Base-by-base conservation (phyloP, 2,113 vertebrate species). In the Pelobates fuscus region DNA sequence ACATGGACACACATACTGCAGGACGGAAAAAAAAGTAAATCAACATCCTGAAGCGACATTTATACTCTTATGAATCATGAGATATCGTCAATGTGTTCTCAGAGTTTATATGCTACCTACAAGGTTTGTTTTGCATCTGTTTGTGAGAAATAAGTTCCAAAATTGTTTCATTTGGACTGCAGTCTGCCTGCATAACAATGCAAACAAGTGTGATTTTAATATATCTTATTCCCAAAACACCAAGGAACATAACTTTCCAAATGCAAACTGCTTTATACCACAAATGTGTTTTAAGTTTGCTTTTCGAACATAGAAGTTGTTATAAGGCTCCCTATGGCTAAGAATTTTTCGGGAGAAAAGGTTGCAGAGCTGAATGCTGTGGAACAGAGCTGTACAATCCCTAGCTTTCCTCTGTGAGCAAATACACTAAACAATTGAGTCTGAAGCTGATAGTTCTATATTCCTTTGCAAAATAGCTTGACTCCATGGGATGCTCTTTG, bases 391-490 rank as follows among this genome's bases (percentile, higher is more conserved):
- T 52, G n/a, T 5, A 15, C 46, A 15, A 17, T 8, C 7, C 46
- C 23, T 3, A 6, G 17, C 59, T 61, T 61, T 61, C 59, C 29
- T 61, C 59, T 29, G 59, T n/a, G 17, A 29, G 14, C 17, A 25
- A 21, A 61, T 18, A 17, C 29, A 12, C 25, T 59, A 59, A 59
- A 59, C 55, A 29, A 61, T 30, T 3, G 59, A 27, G 59, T 27
- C 26, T 30, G 2, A 61, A 61, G 59, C 59, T 25, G 29, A 61
- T 25, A 61, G 21, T 61, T 61, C 23, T 61, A 61, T 61, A 29
- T 61, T 58, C 55, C 23, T 2, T 24, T 58, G 27, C 59, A 61
- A 29, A 61, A 61, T 10, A 14, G 27, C 59, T 61, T 12, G 59
- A 17, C 59, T 61, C 26, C 26, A 25, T 15, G 29, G 25, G 59